A percentile compares a stretch with the other conserved stretches of the same genome.
These are phyloP conservation scores for Eupithecia centaureata DNA, from an alignment of 2,888 invertebrate species.

Conservation along the genomic window DNA sequence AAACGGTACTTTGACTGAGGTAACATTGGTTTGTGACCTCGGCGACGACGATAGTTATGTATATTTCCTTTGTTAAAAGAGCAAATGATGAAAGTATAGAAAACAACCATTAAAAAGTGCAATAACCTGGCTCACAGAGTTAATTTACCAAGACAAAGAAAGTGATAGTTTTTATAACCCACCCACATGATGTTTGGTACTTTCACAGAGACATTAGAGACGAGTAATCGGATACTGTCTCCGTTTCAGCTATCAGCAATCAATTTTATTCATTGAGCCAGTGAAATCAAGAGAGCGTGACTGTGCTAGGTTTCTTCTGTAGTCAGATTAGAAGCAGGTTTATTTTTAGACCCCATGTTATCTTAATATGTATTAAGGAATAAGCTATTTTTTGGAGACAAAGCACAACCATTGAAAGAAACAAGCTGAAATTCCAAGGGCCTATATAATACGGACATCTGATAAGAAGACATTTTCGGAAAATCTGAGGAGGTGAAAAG, in stretches of 20 bases:
- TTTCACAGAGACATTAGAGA: slow-evolving; percentile 37
- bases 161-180: slow-evolving; percentile 33
- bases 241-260: slow-evolving; percentile 39
- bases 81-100: background rate
- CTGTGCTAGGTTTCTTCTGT: slow-evolving; percentile 19
- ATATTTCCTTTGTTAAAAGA: slow-evolving; percentile 5
- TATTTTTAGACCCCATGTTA: background rate
- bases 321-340: background rate
- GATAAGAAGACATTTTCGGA: too few species aligned
- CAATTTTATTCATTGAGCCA: slow-evolving; percentile 39
- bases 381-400: too few species aligned
- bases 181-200: slow-evolving; percentile 36
- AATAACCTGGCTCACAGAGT: slow-evolving; percentile 25
- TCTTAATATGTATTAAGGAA: too few species aligned
- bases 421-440: too few species aligned
- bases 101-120: slow-evolving; percentile 12
- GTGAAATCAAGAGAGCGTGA: slow-evolving; percentile 37
- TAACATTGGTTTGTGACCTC: slow-evolving; percentile 12
- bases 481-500: too few species aligned
- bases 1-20: slow-evolving; percentile 22
- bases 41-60: background rate
- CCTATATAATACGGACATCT: too few species aligned
- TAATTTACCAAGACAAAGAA: slow-evolving; percentile 38
- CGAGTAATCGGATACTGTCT: slow-evolving; percentile 34
- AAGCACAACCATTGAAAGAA: too few species aligned